These are phyloP conservation scores for Capreolus pygargus DNA, from an alignment of 2,113 vertebrate species.

Conservation along the genomic window DNA sequence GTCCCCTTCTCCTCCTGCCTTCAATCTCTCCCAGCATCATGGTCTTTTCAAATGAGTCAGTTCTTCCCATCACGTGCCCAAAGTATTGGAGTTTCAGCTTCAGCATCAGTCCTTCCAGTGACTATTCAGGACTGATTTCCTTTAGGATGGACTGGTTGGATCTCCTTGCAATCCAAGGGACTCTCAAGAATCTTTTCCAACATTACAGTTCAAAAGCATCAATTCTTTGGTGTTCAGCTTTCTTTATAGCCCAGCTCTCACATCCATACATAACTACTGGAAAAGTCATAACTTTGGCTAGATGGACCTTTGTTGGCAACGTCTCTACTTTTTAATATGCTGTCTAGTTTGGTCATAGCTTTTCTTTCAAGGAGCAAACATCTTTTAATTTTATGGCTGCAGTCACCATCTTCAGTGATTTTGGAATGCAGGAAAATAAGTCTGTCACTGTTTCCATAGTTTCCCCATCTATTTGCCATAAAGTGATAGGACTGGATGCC, in stretches of 20 bases:
- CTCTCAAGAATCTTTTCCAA: not conserved
- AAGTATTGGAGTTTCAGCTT: not conserved
- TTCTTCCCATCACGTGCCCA: not conserved
- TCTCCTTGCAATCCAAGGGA: not conserved
- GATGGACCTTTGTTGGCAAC: not conserved
- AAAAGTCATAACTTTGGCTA: not conserved
- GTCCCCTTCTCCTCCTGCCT: not conserved
- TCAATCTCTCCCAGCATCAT: not conserved
- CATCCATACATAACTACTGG: not conserved
- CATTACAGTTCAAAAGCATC: not conserved
- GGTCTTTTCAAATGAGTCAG: not conserved
- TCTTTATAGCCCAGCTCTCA: not conserved
- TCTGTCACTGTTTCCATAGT: not conserved
- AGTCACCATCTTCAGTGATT: not conserved
- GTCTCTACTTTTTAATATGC: not conserved
- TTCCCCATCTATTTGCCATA: not conserved
- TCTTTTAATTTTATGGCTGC: not conserved
- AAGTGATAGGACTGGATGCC: not conserved
- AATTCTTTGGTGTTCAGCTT: not conserved
- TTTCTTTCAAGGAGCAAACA: not conserved
- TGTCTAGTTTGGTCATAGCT: not conserved
- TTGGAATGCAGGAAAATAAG: not conserved
- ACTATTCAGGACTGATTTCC: not conserved
- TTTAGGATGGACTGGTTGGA: not conserved
- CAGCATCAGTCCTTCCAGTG: not conserved